Evolutionary conservation across 2,797 vertebrate species (phyloP), one percentile per base, ranked within the genome.

Genomic region (Channallabes apus): DNA sequence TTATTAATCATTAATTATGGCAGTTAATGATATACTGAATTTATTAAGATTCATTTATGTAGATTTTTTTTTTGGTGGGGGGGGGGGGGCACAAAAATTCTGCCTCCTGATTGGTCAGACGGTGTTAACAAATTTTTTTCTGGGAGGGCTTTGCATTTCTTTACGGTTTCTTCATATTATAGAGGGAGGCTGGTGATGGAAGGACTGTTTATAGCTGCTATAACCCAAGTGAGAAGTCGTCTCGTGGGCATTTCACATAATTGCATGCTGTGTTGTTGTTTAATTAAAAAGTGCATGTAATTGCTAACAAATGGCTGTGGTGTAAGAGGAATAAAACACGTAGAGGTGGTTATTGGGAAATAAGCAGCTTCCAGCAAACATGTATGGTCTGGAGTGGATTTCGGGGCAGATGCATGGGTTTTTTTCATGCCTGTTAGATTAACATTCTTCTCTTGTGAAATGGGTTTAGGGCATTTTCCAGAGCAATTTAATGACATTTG

Each of bases 401-500:
- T 67, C 62, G 24, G 79, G 62, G 79, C 79, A 80, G 62, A 80
- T 80, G 62, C n/a, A 54, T 27, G 1, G 62, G 9, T 80, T 80
- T 65, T 65, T 24, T 3, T 56, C 15, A 4, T 81, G 59, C 59
- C 64, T 80, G 79, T 80, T 46, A 67, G 79, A 80, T 80, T 80
- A 67, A 80, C 79, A 80, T 80, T 80, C 79, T 24, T 67, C 38
- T 80, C 61, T 64, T 51, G 79, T 80, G 79, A 80, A 80, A 67
- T 54, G 62, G 79, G 62, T 65, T 67, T 80, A 67, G 79, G 79
- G 62, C 62, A 80, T 80, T 80, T 80, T 80, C 79, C 79, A 80
- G 62, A 67, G 27, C 62, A 80, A 80, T 67, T 67, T 80, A 54
- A 80, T 54, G 41, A 54, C 79, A 67, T 80, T 80, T 67, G 79